Base-by-base conservation (phyloP, 2,113 vertebrate species). In the Periophthalmodon schlosseri region DNA sequence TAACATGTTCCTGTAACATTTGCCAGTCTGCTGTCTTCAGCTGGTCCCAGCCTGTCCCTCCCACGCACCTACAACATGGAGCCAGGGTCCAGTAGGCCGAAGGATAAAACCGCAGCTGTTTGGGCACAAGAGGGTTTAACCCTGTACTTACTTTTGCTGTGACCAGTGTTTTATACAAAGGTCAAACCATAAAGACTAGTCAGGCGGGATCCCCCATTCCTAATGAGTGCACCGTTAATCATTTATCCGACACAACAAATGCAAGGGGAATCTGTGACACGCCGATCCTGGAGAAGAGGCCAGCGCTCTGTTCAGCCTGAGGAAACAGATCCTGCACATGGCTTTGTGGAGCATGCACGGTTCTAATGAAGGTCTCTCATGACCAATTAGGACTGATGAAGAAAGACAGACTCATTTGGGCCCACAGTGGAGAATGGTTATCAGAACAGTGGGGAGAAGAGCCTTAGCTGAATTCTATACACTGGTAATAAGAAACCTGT, bases 71-170 rank as follows among this genome's bases (percentile, higher is more conserved):
- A 15, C 56, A 57, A 23, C n/a, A 69, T 66, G 49, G 39, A 75
- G 56, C 34, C 50, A 73, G 76, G 79, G 80, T 82, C 83, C 77
- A 85, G 78, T 63, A 86, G 82, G 80, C 79, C 71, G 68, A 61
- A 72, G 89, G 87, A 89, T 90, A 84, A 87, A 69, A 33, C 13
- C 86, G 87, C 92, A 91, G 91, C 90, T 93, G 92, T 90, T 78
- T 76, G 64, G 82, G 75, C 77, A 79, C 78, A 57, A 89, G 81
- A 74, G 89, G 74, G 81, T 76, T 87, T 84, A 89, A 88, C 88
- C 83, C 4, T 28, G 63, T 64, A 67, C 84, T 88, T 91, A 88
- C 83, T 74, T 78, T 70, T 75, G 73, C 74, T 79, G 85, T 75
- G 84, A 88, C 88, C 78, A 75, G 69, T 82, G 80, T 73, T 81